Evolutionary conservation across 2,113 vertebrate species (phyloP), one percentile per base, ranked within the genome.

Genomic region (Thalassoma bifasciatum): DNA sequence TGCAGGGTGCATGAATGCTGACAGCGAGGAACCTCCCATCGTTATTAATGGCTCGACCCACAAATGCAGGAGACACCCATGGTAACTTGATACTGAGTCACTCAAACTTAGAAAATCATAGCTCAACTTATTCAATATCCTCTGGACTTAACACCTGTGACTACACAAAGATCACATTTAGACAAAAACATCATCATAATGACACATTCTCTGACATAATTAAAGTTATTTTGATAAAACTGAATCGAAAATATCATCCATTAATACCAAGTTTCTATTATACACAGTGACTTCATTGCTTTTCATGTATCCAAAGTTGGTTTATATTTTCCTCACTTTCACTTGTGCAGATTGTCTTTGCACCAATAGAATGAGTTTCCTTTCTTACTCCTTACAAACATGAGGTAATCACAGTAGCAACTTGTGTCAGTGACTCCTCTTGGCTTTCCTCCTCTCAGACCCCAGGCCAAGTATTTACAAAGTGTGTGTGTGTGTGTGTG

Each of bases 371-470:
- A 77, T 72, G 79, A 88, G 61, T 60, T 83, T 88, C 40, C 79
- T 64, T 62, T 47, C 60, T 42, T 68, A 58, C 77, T 58, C 59
- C 60, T 89, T 83, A 85, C 84, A 91, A 84, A 82, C 84, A 36
- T 91, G 87, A 90, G 86, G 87, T 92, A 84, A 92, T 81, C 82
- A 81, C 82, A 86, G 61, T 26, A 61, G 75, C 68, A 68, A 62
- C 79, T 86, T 82, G 68, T 87, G 83, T 89, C 70, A 86, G 72
- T 75, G 76, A 82, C 85, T 88, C 75, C 64, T 21, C 77, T 82
- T 90, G 77, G 84, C 85, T 81, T 79, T 79, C 80, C 66, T 73
- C 73, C 77, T 66, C 44, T 67, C 21, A 16, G 71, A 72, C 50
- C 50, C 70, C 73, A 70, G 65, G 81, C 86, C 84, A 88, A 89